Base-by-base conservation (phyloP, 2,113 vertebrate species). In the Nothocercus nigrocapillus region DNA sequence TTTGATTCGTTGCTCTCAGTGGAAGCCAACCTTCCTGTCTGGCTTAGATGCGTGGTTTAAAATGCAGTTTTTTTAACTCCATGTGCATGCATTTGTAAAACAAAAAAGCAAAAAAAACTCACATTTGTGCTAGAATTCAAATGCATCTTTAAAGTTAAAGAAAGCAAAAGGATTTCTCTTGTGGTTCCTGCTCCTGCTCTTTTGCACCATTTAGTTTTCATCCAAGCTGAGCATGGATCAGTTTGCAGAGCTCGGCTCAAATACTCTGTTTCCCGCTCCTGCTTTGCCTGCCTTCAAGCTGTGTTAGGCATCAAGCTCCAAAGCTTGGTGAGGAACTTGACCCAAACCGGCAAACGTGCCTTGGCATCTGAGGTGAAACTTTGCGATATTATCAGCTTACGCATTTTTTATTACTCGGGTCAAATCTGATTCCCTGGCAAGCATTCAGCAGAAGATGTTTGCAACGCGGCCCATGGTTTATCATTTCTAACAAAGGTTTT, bases 251-350 rank as follows among this genome's bases (percentile, higher is more conserved):
- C 66, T 90, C 80, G 94, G 62, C 82, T 36, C 93, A 96, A 97
- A 95, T 90, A 84, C 93, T 96, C 66, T 94, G 89, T 96, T 96
- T 93, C 53, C 85, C 58, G 82, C 74, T 94, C 93, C 62, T 66
- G 40, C 74, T 93, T 78, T 94, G 78, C 94, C 92, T 94, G 77
- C 42, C 38, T 86, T 92, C 74, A 75, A 82, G 83, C 92, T 86
- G 51, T 72, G 47, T 51, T 92, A 88, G 58, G n/a, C 83, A 92
- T 92, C 62, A 54, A 72, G 58, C 76, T 83, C 66, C 62, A 68
- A 10, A 84, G 79, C 53, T 79, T 73, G 76, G 85, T 67, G 61
- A 64, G 58, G 86, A 94, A 90, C 74, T 89, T 30, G 58, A 92
- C 88, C 90, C 81, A 95, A 93, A 64, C 88, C 93, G 91, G 86